Evolutionary conservation across 2,888 invertebrate genomes (phyloP), one percentile per base, ranked within the genome.

Genomic region (Teleiodes luculella): DNA sequence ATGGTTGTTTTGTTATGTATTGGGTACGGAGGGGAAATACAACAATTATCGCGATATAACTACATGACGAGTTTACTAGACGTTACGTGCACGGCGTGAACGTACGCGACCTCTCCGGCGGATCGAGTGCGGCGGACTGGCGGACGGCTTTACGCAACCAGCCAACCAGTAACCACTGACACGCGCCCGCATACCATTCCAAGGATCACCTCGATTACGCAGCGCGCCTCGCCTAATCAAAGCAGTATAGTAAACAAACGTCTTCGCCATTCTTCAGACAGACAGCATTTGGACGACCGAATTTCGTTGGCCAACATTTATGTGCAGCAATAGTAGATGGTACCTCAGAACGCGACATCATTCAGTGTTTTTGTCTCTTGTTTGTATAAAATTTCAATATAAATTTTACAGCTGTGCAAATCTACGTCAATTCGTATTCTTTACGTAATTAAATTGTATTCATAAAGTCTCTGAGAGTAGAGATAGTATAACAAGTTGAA

Each of bases 131-230:
- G 59, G 57, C 51, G 53, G 47, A 49, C 49, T 49, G 49, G 20
- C 43, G 18, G 41, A n/a, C 39, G 18, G 28, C 24, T 28, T 43
- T 28, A 20, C 35, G 43, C 45, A 35, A 52, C 52, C 24, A 24
- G 24, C 24, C 24, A 24, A 24, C 24, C 24, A 24, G 36, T 56
- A 57, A 63, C 39, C 62, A 64, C 74, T 74, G 71, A 70, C 73
- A 78, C 73, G 72, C 70, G 72, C 67, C 65, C 73, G 65, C 78
- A 85, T 85, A 80, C 86, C 81, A 82, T 74, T 78, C 76, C 78
- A 85, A 83, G 85, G 83, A 84, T 80, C 83, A 76, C 83, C 80
- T 80, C 83, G 78, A 82, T 82, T 81, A 83, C 83, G 73, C 70
- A 74, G 77, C 73, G 63, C 78, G 78, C 76, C 73, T 64, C 74